Evolutionary conservation across 2,888 invertebrate species (phyloP).

Genomic region (Cephonodes hylas): DNA sequence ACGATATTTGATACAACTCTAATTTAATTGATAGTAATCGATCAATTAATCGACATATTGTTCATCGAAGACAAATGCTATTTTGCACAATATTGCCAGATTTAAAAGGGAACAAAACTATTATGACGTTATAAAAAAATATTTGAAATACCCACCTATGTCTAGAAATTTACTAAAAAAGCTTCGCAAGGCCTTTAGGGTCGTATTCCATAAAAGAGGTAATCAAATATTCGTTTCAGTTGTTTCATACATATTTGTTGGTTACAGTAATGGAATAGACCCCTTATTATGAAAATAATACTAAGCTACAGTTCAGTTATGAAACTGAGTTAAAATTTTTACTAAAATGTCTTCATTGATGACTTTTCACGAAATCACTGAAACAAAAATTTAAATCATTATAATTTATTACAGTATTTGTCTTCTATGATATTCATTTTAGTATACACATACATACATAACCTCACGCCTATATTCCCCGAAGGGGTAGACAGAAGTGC

Average conservation of each 20-base stretch:
- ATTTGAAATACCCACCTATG: neutral
- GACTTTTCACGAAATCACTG: conserved; percentile 50
- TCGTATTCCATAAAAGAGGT: neutral
- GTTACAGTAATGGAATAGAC: neutral
- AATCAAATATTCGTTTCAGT: neutral
- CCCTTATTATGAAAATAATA: neutral
- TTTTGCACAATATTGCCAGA: neutral
- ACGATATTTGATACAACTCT: neutral
- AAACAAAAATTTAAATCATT: conserved; percentile 39
- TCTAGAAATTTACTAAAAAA: neutral
- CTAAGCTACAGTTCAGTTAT: neutral
- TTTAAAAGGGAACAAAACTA: neutral
- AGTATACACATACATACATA: too few species aligned
- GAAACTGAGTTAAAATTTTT: neutral
- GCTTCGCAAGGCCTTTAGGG: neutral
- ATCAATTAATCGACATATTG: neutral
- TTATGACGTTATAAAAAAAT: neutral
- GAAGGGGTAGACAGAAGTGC: too few species aligned
- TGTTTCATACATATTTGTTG: neutral
- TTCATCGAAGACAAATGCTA: neutral
- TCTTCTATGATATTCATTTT: too few species aligned
- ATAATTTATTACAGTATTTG: too few species aligned
- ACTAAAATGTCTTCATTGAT: conserved; percentile 32
- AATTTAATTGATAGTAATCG: neutral
- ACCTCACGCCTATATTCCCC: too few species aligned